A percentile compares a stretch with the other conserved stretches of the same genome.
Conservation (phyloP, 2,888 invertebrate genomes). For the Linnaemya tessellans region DNA sequence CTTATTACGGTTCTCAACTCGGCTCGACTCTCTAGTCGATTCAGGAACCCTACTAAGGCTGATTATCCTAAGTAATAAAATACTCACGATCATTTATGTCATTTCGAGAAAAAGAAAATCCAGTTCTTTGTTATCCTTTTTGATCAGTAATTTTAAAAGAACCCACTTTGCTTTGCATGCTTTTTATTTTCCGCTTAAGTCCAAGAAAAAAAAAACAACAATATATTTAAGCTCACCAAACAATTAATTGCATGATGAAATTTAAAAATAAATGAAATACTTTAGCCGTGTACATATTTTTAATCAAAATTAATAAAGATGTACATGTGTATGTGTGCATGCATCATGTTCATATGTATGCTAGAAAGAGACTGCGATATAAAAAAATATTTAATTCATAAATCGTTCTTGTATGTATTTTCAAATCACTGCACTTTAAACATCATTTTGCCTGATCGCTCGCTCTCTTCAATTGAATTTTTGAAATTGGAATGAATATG, state of each 20-base stretch:
- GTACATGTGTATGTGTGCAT: not conserved
- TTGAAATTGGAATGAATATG: constrained; percentile 65
- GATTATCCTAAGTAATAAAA: too few relatives aligned
- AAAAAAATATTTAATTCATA: constrained; percentile 47
- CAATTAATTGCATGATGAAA: not conserved
- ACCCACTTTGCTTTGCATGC: constrained; percentile 7
- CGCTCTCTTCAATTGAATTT: constrained; percentile 51
- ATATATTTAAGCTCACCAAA: not conserved
- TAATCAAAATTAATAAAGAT: not conserved
- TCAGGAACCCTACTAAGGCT: too few relatives aligned
- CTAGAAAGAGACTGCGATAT: constrained; percentile 29
- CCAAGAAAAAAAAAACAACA: not conserved
- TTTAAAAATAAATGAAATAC: not conserved
- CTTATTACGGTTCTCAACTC: too few relatives aligned
- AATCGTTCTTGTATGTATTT: constrained; percentile 65
- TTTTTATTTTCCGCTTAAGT: not conserved
- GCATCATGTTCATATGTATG: not conserved
- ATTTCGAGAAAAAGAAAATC: too few relatives aligned
- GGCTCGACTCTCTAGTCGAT: too few relatives aligned
- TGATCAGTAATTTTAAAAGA: not conserved
- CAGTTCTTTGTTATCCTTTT: too few relatives aligned
- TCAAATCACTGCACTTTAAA: constrained; percentile 61
- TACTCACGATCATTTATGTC: too few relatives aligned
- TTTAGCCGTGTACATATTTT: not conserved
- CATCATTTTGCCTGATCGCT: constrained; percentile 45